phyloP scores from a whole-genome alignment of 2,888 invertebrate genomes.

The Acanthoscelides obtectus region DNA sequence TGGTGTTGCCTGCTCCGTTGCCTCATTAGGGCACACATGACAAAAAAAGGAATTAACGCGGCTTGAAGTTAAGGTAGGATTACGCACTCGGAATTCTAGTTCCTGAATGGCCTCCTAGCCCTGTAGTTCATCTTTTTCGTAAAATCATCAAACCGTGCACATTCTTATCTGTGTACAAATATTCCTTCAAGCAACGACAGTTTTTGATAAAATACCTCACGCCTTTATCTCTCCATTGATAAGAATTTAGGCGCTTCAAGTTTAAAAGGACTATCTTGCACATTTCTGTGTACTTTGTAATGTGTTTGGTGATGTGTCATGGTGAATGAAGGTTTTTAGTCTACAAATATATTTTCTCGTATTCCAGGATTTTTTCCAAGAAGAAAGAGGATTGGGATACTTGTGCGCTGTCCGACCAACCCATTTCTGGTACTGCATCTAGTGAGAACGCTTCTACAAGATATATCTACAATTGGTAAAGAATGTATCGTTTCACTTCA shows the following conservation, averaged over 20 bases:
- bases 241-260: background rate
- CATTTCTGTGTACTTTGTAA: conserved; percentile 3
- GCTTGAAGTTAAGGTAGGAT: no score
- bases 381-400: background rate
- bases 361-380: background rate
- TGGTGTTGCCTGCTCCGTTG: no score
- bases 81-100: no score
- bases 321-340: background rate
- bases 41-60: no score
- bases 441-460: no score
- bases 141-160: background rate
- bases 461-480: no score
- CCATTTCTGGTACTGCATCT: no score
- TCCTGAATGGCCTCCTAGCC: no score
- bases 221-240: background rate
- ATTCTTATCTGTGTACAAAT: background rate
- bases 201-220: background rate
- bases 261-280: background rate
- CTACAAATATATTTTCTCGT: background rate
- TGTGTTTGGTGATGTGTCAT: background rate
- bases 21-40: no score
- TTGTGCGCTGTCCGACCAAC: no score
- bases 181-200: background rate
- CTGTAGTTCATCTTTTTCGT: background rate
- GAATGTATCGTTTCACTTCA: no score